Percentiles rank a stretch among this genome's conserved stretches.
Conservation (phyloP, 2,888 invertebrate genomes). For the Odontothrips loti region DNA sequence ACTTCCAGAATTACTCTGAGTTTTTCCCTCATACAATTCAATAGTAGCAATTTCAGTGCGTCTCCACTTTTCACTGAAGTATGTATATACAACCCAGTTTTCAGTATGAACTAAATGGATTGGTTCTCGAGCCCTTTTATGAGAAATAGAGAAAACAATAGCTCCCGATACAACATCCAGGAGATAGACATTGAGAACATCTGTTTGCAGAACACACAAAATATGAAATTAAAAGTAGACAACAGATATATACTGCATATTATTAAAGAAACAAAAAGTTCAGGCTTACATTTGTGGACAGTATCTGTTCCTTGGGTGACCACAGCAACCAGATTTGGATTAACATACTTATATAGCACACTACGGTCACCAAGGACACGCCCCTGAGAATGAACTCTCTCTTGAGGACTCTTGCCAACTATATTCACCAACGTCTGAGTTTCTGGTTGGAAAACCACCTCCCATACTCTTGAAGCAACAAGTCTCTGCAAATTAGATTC, state of each 20-base stretch:
- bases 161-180: conserved; percentile 89
- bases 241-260: conserved; percentile 7
- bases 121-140: conserved; percentile 79
- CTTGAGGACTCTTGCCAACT: conserved; percentile 61
- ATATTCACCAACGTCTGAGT: conserved; percentile 57
- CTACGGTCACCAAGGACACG: conserved; percentile 91
- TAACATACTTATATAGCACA: conserved; percentile 96
- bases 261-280: not conserved
- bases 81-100: conserved; percentile 93
- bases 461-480: conserved; percentile 67
- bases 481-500: conserved; percentile 50
- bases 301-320: conserved; percentile 72
- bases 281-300: conserved; percentile 63
- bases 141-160: conserved; percentile 76
- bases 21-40: conserved; percentile 92
- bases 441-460: conserved; percentile 59
- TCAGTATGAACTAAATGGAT: conserved; percentile 90
- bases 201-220: conserved; percentile 46
- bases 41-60: conserved; percentile 88
- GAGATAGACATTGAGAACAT: conserved; percentile 76
- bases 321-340: conserved; percentile 91
- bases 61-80: conserved; percentile 88
- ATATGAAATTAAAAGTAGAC: conserved; percentile 36
- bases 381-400: conserved; percentile 90
- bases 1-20: conserved; percentile 71